Percentiles rank a stretch among this genome's conserved stretches.
phyloP scores from a whole-genome alignment of 2,797 vertebrate species.

The Spinibarbus caldwelli region DNA sequence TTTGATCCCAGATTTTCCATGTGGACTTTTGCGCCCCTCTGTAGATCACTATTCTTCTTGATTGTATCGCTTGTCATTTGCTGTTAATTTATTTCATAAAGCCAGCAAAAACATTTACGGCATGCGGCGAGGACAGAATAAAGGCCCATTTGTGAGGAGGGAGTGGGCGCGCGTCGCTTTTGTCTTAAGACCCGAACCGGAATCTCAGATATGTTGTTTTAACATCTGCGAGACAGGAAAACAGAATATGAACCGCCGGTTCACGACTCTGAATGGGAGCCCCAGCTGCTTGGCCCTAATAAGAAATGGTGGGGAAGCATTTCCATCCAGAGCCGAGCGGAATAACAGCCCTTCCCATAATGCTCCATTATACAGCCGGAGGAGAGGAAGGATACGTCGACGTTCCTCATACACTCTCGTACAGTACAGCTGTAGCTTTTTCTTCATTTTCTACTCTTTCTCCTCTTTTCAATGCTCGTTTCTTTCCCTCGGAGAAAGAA shows the following conservation, averaged over 20 bases:
- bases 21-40: background rate
- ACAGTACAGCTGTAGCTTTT: constrained; percentile 59
- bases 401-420: constrained; percentile 61
- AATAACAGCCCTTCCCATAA: constrained; percentile 59
- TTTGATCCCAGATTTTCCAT: background rate
- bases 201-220: constrained; percentile 63
- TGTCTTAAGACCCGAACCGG: constrained; percentile 58
- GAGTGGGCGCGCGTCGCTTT: constrained; percentile 42
- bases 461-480: constrained; percentile 41
- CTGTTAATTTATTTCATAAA: constrained; percentile 26
- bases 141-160: constrained; percentile 55
- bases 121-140: constrained; percentile 38
- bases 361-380: constrained; percentile 61
- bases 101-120: constrained; percentile 51
- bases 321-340: constrained; percentile 52
- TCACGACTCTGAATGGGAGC: constrained; percentile 59
- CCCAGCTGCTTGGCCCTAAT: constrained; percentile 64
- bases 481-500: constrained; percentile 44
- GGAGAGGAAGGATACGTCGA: constrained; percentile 51
- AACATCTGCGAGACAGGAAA: constrained; percentile 65
- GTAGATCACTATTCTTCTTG: background rate
- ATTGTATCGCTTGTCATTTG: constrained; percentile 36
- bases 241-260: constrained; percentile 55
- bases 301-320: constrained; percentile 52
- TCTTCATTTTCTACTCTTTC: constrained; percentile 19